Conservation (phyloP, 2,888 invertebrate species). For the Apantesis nais region DNA sequence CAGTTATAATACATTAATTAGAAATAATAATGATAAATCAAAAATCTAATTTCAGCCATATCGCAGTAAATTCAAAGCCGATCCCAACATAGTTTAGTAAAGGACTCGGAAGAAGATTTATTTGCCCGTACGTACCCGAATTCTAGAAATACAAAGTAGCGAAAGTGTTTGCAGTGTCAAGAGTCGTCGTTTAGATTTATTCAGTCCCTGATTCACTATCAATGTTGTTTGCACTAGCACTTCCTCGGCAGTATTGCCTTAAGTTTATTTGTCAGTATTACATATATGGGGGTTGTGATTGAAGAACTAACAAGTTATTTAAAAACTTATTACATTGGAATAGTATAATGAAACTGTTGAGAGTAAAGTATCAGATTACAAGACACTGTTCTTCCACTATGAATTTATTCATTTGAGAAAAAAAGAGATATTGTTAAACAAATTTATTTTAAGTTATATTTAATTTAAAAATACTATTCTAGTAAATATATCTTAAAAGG, state of each 20-base stretch:
- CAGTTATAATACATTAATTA: too few relatives aligned
- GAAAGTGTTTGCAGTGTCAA: conserved; percentile 50
- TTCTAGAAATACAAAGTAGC: conserved; percentile 30
- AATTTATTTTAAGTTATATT: too few relatives aligned
- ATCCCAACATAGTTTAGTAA: too few relatives aligned
- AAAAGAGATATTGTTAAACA: too few relatives aligned
- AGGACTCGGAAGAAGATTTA: too few relatives aligned
- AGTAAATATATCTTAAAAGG: too few relatives aligned
- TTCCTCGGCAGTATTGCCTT: background rate
- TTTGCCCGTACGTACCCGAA: conserved; percentile 32
- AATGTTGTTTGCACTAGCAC: background rate
- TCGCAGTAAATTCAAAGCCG: too few relatives aligned
- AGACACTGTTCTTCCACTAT: too few relatives aligned
- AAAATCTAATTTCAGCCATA: too few relatives aligned
- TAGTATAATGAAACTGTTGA: background rate
- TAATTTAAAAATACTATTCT: too few relatives aligned
- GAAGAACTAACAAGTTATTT: background rate
- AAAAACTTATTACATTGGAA: background rate
- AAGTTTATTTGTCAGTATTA: background rate
- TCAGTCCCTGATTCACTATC: conserved; percentile 30
- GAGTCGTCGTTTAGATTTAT: conserved; percentile 31
- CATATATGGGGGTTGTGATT: background rate
- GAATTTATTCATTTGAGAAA: too few relatives aligned
- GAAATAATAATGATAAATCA: too few relatives aligned
- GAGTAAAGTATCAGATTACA: background rate